Percentiles rank a stretch among this genome's conserved stretches.
phyloP scores from a whole-genome alignment of 2,888 invertebrate species.

The Entomobrya multifasciata region DNA sequence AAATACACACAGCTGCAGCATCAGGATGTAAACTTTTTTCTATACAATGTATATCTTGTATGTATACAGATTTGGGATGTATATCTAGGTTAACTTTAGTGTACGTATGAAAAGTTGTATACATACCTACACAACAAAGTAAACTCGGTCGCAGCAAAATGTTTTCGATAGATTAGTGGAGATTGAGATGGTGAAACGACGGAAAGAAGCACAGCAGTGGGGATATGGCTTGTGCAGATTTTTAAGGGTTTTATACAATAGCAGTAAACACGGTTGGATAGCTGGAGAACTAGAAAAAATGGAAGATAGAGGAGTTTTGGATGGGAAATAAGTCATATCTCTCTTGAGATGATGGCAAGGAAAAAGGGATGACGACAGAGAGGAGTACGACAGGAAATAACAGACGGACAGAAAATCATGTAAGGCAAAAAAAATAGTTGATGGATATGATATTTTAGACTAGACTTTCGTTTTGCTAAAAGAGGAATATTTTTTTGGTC shows the following conservation, averaged over 20 bases:
- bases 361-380: slow-evolving; percentile 45
- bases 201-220: not conserved
- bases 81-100: not conserved
- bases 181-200: not conserved
- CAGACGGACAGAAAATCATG: slow-evolving; percentile 52
- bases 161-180: not conserved
- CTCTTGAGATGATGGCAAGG: slow-evolving; percentile 54
- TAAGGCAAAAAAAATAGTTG: slow-evolving; percentile 17
- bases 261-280: not conserved
- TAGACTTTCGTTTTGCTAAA: slow-evolving; percentile 7
- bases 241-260: too few species aligned
- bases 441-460: too few species aligned
- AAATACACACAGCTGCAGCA: slow-evolving; percentile 30
- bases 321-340: slow-evolving; percentile 53
- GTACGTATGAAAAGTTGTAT: too few species aligned
- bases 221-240: not conserved
- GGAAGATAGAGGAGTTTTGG: not conserved
- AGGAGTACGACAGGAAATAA: slow-evolving; percentile 59
- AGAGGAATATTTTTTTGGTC: slow-evolving; percentile 39
- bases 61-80: not conserved
- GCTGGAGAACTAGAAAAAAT: too few species aligned
- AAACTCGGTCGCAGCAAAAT: too few species aligned
- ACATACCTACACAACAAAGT: too few species aligned
- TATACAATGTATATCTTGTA: not conserved
- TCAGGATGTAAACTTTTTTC: slow-evolving; percentile 24